These are phyloP conservation scores for Ctenodactylus gundi DNA, from an alignment of 2,113 vertebrate species.

Conservation along the genomic window DNA sequence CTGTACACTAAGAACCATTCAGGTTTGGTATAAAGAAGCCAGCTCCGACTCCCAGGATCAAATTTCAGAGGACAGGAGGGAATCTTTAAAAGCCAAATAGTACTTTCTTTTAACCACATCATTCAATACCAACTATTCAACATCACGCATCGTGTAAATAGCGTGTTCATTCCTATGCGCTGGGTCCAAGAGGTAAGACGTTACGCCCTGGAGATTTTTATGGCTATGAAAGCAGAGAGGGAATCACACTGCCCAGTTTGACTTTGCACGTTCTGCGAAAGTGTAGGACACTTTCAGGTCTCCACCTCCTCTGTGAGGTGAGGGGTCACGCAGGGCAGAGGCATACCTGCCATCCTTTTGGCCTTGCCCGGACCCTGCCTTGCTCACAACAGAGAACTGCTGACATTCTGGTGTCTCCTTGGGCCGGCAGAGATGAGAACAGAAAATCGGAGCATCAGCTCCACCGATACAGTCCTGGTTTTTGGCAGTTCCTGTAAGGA, in stretches of 20 bases:
- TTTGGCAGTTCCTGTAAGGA: background rate
- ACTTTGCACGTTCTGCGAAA: slow-evolving; percentile 22
- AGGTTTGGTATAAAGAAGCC: background rate
- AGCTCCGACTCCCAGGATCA: background rate
- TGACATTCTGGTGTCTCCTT: background rate
- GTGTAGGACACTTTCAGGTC: background rate
- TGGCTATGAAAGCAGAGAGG: slow-evolving; percentile 11
- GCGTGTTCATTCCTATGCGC: slow-evolving; percentile 35
- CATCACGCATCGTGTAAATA: slow-evolving; percentile 49
- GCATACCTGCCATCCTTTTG: background rate
- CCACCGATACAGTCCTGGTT: background rate
- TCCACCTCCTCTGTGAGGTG: background rate
- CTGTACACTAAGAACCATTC: background rate
- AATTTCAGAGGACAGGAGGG: background rate
- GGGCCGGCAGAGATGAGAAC: background rate
- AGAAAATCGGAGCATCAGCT: background rate
- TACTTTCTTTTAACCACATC: slow-evolving; percentile 11
- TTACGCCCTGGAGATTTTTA: slow-evolving; percentile 29
- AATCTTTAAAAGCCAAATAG: slow-evolving; percentile 10
- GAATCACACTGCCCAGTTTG: slow-evolving; percentile 33
- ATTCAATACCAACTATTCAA: slow-evolving; percentile 29
- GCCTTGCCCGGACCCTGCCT: background rate
- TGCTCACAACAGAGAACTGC: background rate
- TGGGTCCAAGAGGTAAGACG: slow-evolving; percentile 37
- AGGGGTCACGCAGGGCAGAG: background rate